phyloP scores from a whole-genome alignment of 2,113 vertebrate species.

The Rhea americana region DNA sequence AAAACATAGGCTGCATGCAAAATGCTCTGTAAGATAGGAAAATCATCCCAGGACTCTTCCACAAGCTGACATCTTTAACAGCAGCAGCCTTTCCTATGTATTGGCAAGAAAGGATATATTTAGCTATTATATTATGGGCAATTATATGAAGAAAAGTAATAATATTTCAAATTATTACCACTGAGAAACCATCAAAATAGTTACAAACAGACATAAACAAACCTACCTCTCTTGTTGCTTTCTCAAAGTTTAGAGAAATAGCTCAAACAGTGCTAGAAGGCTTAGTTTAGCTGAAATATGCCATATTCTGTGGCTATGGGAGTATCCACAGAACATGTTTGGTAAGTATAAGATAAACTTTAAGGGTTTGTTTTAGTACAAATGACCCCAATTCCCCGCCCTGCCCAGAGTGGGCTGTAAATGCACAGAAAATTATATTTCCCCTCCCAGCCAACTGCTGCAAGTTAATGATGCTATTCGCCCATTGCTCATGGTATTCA shows the following conservation, averaged over 20 bases:
- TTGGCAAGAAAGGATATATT: conserved; percentile 1
- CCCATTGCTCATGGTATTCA: background rate
- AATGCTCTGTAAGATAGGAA: background rate
- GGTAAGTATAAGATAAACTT: background rate
- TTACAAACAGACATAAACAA: conserved; percentile 31
- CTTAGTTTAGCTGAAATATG: conserved; percentile 9
- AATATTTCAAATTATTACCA: conserved; percentile 49
- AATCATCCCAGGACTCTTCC: background rate
- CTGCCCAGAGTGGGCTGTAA: background rate
- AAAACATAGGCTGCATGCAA: background rate
- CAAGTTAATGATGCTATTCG: background rate
- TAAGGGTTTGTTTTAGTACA: background rate
- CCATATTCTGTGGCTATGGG: background rate
- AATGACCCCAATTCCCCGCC: background rate
- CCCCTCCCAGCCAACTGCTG: background rate
- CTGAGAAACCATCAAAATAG: conserved; percentile 57
- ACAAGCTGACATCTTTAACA: background rate
- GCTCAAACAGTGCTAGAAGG: background rate
- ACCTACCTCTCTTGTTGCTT: background rate
- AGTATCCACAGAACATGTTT: background rate
- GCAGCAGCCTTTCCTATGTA: background rate
- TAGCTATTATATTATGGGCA: conserved; percentile 17
- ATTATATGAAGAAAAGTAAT: conserved; percentile 26
- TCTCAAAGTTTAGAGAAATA: conserved; percentile 29
- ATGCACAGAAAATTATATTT: background rate